Base-by-base conservation (phyloP, 2,113 vertebrate species). In the Rhinolophus ferrumequinum region DNA sequence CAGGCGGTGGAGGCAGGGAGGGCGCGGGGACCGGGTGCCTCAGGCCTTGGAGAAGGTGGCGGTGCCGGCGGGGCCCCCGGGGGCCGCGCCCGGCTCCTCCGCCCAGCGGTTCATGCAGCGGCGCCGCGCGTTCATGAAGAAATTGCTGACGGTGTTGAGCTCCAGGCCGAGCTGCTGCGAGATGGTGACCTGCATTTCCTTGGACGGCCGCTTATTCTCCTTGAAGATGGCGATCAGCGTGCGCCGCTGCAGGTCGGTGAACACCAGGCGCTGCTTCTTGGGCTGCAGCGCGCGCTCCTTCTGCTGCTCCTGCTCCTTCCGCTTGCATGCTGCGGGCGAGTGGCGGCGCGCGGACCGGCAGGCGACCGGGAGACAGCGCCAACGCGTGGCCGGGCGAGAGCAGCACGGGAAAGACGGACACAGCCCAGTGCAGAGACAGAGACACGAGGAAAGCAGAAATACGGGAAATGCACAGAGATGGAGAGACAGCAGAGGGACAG, bases 41-140 rank as follows among this genome's bases (percentile, higher is more conserved):
- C 99, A 99, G 98, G 99, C 99, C 98, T 99, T 99, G 98, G 99
- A 99, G 98, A 99, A 99, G 98, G 99, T 99, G 98, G 99, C 99
- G 95, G 99, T 99, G 24, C 99, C 99, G 19, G 99, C 98, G 8
- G 99, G 98, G 96, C 99, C 99, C 41, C 99, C 99, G 0, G 99
- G 98, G 95, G 99, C 99, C 95, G 98, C 70, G 9, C 99, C 99
- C 0, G 99, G 99, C 97, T 99, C 99, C 83, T 99, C 99, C 33
- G 99, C 99, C 99, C 99, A 99, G 98, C 99, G 99, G 98, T 99
- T 99, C 98, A 99, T 99, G 88, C 99, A 99, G 84, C 99, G 99
- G 97, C 99, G 99, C n/a, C 99, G 99, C 26, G 99, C 99, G 2
- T 99, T 99, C 99, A 99, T 99, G 98, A 99, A 99, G 99, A 99